Percentiles rank a stretch among this genome's conserved stretches.
These are phyloP conservation scores for Helicoverpa armigera DNA, from an alignment of 1,140 invertebrate species.

Conservation along the genomic window DNA sequence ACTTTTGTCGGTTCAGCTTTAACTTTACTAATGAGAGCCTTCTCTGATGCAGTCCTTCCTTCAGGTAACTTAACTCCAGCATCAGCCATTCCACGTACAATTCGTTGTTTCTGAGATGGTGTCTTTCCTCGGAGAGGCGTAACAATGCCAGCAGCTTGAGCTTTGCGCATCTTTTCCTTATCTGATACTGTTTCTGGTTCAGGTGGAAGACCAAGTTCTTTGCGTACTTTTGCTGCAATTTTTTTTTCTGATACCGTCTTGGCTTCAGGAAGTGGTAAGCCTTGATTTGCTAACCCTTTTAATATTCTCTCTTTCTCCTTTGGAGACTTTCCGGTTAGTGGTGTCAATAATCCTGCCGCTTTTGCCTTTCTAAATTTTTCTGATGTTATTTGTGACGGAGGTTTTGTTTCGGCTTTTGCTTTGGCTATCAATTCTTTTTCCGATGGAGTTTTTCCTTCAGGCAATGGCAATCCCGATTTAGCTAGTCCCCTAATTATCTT, in stretches of 20 bases:
- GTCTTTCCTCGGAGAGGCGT: conserved; percentile 64
- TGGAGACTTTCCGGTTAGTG: conserved; percentile 58
- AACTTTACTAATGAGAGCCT: conserved; percentile 56
- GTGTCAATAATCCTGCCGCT: conserved; percentile 57
- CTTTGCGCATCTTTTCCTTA: conserved; percentile 50
- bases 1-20: conserved; percentile 34
- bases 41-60: conserved; percentile 60
- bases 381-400: conserved; percentile 48
- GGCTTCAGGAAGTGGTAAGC: conserved; percentile 60
- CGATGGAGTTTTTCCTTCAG: conserved; percentile 50
- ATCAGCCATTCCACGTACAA: conserved; percentile 49
- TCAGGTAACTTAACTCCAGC: conserved; percentile 29
- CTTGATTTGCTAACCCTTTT: conserved; percentile 51
- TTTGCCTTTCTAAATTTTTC: conserved; percentile 60
- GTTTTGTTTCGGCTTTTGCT: conserved; percentile 49
- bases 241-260: conserved; percentile 62
- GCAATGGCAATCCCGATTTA: conserved; percentile 38
- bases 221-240: conserved; percentile 55
- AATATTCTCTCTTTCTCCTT: conserved; percentile 63
- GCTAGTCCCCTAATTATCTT: background rate
- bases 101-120: conserved; percentile 55
- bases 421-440: conserved; percentile 53
- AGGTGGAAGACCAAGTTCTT: conserved; percentile 56
- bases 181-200: conserved; percentile 48
- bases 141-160: conserved; percentile 62